These are phyloP conservation scores for Psammodynastes pulverulentus DNA, from an alignment of 2,113 vertebrate genomes.

Conservation along the genomic window DNA sequence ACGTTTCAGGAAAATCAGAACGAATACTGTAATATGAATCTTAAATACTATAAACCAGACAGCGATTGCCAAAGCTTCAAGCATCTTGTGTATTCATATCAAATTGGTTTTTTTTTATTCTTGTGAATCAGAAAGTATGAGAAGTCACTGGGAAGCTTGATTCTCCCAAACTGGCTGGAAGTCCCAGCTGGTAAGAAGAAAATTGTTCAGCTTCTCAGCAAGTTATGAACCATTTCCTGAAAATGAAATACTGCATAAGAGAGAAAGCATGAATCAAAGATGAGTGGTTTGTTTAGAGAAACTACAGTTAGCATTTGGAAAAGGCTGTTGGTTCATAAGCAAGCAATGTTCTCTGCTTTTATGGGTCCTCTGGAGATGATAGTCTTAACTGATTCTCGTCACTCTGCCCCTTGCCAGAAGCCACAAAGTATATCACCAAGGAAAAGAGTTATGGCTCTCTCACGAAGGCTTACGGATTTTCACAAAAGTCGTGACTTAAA, in stretches of 20 bases:
- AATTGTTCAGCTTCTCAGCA: conserved; percentile 14
- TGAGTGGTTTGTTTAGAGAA: conserved; percentile 1
- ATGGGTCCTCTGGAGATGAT: background rate
- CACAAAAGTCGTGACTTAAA: background rate
- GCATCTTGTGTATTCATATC: background rate
- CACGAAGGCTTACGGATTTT: background rate
- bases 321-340: background rate
- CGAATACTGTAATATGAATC: background rate
- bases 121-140: background rate
- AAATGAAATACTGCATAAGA: background rate
- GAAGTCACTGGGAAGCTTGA: background rate
- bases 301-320: conserved; percentile 3
- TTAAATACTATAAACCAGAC: background rate
- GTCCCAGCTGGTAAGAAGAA: background rate
- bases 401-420: background rate
- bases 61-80: background rate
- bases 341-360: background rate
- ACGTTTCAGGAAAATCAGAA: background rate
- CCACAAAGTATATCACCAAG: background rate
- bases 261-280: background rate
- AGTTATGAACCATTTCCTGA: conserved; percentile 9
- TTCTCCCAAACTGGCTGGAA: background rate
- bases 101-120: background rate
- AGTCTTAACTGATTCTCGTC: background rate
- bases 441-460: background rate